These are phyloP conservation scores for Acanthosepion esculentum DNA, from an alignment of 2,888 invertebrate genomes.

Conservation along the genomic window DNA sequence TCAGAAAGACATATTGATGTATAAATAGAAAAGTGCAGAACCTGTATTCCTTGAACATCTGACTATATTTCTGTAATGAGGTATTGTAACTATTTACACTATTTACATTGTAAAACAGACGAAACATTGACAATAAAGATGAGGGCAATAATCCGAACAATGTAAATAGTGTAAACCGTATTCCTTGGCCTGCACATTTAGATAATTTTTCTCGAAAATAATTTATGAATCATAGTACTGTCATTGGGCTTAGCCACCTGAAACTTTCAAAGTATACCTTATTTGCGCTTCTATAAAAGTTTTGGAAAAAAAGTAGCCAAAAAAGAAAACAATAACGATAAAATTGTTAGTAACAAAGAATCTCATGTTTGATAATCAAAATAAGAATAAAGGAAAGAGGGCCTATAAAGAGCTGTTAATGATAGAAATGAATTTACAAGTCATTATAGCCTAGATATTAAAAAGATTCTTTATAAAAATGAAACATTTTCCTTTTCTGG, in stretches of 20 bases:
- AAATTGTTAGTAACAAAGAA: neutral
- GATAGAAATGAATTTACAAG: slow-evolving; percentile 9
- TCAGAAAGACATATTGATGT: too few relatives aligned
- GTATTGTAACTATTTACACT: too few relatives aligned
- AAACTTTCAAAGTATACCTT: neutral
- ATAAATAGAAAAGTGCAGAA: too few relatives aligned
- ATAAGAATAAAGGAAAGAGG: neutral
- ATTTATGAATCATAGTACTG: too few relatives aligned
- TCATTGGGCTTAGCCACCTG: neutral
- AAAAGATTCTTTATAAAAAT: neutral
- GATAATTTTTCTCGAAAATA: too few relatives aligned
- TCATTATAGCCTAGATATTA: slow-evolving; percentile 33
- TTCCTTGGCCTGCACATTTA: too few relatives aligned
- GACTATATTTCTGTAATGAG: too few relatives aligned
- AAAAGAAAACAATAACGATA: neutral
- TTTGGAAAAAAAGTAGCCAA: neutral
- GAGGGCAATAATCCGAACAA: too few relatives aligned
- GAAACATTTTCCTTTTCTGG: neutral
- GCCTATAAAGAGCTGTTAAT: neutral
- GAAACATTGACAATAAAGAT: too few relatives aligned
- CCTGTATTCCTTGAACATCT: too few relatives aligned
- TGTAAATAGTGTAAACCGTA: too few relatives aligned
- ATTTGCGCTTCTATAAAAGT: neutral
- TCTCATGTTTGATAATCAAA: neutral
- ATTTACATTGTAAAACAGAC: too few relatives aligned